These are phyloP conservation scores for Siderastrea radians DNA, from an alignment of 92 coral and sea anemone genomes.

Conservation along the genomic window DNA sequence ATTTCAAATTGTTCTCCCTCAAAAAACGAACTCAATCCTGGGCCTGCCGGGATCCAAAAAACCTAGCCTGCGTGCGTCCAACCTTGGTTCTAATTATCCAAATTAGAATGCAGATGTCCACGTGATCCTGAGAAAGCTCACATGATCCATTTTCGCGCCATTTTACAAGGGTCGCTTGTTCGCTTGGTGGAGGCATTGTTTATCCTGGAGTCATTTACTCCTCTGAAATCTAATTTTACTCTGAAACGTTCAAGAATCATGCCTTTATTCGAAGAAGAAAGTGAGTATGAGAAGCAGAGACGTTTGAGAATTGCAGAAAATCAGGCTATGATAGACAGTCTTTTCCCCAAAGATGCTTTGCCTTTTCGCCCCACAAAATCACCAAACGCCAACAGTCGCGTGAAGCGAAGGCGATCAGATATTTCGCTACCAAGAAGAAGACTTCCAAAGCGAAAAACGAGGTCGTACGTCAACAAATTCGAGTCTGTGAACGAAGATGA, in stretches of 20 bases:
- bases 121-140: conserved; percentile 11
- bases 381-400: background rate
- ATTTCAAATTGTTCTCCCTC: too few species aligned
- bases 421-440: conserved; percentile 55
- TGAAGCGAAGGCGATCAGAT: conserved; percentile 27
- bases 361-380: background rate
- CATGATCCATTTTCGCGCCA: conserved; percentile 33
- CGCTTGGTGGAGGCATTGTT: background rate
- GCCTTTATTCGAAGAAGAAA: conserved; percentile 36
- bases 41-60: too few species aligned
- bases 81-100: too few species aligned
- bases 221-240: background rate
- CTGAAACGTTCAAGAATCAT: background rate
- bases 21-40: too few species aligned
- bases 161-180: background rate
- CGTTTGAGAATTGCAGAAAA: conserved; percentile 84
- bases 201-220: background rate
- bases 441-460: conserved; percentile 83
- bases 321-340: conserved; percentile 73
- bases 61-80: too few species aligned
- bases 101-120: background rate
- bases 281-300: conserved; percentile 84
- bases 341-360: conserved; percentile 76
- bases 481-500: conserved; percentile 41
- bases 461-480: conserved; percentile 60